Evolutionary conservation across 1,140 invertebrate genomes (phyloP).

Genomic region (Archegozetes longisetosus): DNA sequence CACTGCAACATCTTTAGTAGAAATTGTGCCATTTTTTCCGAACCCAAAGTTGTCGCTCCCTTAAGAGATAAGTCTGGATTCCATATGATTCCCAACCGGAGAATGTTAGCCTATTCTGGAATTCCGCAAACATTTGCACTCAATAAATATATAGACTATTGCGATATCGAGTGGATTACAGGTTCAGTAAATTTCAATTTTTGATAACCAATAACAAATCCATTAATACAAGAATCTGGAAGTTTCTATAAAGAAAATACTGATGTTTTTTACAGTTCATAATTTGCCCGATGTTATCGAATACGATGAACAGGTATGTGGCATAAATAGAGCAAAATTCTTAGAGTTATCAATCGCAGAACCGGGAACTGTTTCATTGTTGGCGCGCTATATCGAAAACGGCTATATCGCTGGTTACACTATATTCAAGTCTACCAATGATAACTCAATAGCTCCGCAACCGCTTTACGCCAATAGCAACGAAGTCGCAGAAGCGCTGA

Average conservation of each 20-base stretch:
- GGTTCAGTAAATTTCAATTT: background rate
- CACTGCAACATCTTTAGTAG: conserved; percentile 5
- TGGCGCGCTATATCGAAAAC: conserved; percentile 7
- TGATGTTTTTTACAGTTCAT: background rate
- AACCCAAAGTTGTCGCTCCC: conserved; percentile 3
- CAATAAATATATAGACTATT: conserved; percentile 11
- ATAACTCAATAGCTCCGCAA: conserved; percentile 5
- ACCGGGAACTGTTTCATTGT: conserved; percentile 1
- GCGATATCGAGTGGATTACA: conserved; percentile 12
- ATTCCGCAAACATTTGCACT: conserved; percentile 7
- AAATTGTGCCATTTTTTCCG: conserved; percentile 5
- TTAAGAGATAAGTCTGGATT: conserved; percentile 12
- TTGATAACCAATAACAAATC: background rate
- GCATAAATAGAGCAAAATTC: conserved; percentile 6
- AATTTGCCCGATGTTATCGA: conserved; percentile 8
- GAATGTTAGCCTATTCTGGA: conserved; percentile 2
- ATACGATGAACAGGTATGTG: conserved; percentile 12
- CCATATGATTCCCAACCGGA: background rate
- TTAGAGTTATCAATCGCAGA: conserved; percentile 1
- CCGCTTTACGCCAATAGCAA: conserved; percentile 7
- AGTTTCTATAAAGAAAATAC: too few relatives aligned
- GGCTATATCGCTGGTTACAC: conserved; percentile 4
- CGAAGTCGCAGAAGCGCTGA: conserved; percentile 8
- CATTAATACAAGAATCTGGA: too few relatives aligned
- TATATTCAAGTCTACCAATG: conserved; percentile 7